These are phyloP conservation scores for Ennomos quercinarius DNA, from an alignment of 2,888 invertebrate species.

Conservation along the genomic window DNA sequence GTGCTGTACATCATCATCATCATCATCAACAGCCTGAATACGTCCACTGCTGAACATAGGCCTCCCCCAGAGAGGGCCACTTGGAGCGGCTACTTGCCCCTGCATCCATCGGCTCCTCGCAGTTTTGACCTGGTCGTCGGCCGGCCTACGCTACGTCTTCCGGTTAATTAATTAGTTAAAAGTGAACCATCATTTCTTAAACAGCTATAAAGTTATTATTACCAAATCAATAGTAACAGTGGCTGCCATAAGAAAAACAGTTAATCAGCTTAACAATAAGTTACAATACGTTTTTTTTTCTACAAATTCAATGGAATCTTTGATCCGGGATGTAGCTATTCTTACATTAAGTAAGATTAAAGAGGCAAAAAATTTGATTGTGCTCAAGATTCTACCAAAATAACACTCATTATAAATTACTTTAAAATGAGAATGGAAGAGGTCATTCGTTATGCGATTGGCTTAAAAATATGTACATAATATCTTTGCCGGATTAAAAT, in stretches of 20 bases:
- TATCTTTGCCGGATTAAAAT: neutral
- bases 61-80: no score
- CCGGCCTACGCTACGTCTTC: no score
- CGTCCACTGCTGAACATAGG: no score
- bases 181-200: neutral
- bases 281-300: conserved; percentile 18
- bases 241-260: conserved; percentile 23
- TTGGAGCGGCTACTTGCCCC: no score
- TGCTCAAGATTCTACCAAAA: conserved; percentile 18
- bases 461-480: neutral
- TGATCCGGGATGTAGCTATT: conserved; percentile 31
- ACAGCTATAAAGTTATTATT: conserved; percentile 17
- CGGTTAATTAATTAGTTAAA: neutral
- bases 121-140: no score
- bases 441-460: neutral
- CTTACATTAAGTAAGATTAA: conserved; percentile 22
- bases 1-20: no score
- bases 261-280: conserved; percentile 32
- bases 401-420: conserved; percentile 21
- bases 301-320: conserved; percentile 20
- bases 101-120: no score
- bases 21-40: no score
- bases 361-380: conserved; percentile 27
- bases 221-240: conserved; percentile 18
- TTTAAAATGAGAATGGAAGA: conserved; percentile 11